Base-by-base conservation (phyloP, 2,888 invertebrate genomes). In the Meganola albula region DNA sequence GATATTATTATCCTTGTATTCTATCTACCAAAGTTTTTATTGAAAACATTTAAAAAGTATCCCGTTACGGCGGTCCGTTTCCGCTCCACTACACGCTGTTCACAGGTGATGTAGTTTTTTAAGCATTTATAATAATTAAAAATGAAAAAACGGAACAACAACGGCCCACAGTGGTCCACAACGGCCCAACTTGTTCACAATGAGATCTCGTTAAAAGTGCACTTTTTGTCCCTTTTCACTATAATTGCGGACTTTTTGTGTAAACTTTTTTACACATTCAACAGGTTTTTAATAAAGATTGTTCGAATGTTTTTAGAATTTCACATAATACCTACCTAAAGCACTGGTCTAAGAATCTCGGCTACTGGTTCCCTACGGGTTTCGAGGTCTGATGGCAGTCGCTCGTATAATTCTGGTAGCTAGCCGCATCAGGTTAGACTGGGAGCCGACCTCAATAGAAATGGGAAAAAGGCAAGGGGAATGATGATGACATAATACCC, bases 1-100 rank as follows among this genome's bases (percentile, higher is more conserved):
- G n/a, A n/a, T n/a, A n/a, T n/a, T n/a, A n/a, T n/a, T n/a, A n/a
- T n/a, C n/a, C n/a, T n/a, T n/a, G n/a, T n/a, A n/a, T n/a, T n/a
- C n/a, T n/a, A n/a, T n/a, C n/a, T n/a, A 75, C 71, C 54, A 64
- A 50, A 56, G 66, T 78, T 76, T 80, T 79, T 83, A 70, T 78
- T 48, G 59, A 57, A 66, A 69, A 68, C 67, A 70, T 63, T 55
- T 50, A 58, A 64, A 54, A 74, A 77, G 70, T 66, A 57, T 63
- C 49, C 82, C 83, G 84, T 83, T 84, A 84, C 70, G 60, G 70
- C 69, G 68, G 75, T 78, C 71, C 74, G 70, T 84, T 84, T 84
- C 82, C 82, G 83, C 82, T 69, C 68, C 69, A 74, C 69, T 80
- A 72, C 74, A 63, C 78, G 63, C 61, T 71, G 73, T 69, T 63